These are phyloP conservation scores for Toxotes lorentzi DNA, from an alignment of 2,797 vertebrate species.

Conservation along the genomic window DNA sequence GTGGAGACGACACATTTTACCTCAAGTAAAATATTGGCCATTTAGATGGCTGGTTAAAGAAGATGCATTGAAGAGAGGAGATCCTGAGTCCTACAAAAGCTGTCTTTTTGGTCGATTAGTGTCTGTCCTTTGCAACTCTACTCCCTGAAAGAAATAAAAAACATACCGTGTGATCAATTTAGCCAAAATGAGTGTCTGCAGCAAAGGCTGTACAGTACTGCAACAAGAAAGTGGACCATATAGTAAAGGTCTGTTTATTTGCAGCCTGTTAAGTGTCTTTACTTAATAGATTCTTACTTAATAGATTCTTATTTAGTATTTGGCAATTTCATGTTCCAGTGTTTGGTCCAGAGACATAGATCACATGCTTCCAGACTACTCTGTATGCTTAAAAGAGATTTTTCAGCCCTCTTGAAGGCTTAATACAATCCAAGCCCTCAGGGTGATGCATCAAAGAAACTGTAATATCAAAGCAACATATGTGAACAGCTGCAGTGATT, in stretches of 20 bases:
- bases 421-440: slow-evolving; percentile 65
- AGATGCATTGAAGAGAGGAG: neutral
- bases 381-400: slow-evolving; percentile 61
- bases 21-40: neutral
- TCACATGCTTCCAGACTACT: slow-evolving; percentile 47
- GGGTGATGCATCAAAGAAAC: slow-evolving; percentile 68
- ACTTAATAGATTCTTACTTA: slow-evolving; percentile 38
- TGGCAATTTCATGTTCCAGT: slow-evolving; percentile 45
- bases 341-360: slow-evolving; percentile 57
- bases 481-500: slow-evolving; percentile 66
- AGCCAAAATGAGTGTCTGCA: slow-evolving; percentile 10
- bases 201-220: slow-evolving; percentile 11
- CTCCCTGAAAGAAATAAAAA: slow-evolving; percentile 6
- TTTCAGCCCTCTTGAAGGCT: slow-evolving; percentile 62
- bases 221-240: slow-evolving; percentile 29
- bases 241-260: slow-evolving; percentile 31
- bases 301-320: slow-evolving; percentile 39
- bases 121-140: slow-evolving; percentile 32
- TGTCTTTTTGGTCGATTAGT: neutral
- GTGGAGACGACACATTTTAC: slow-evolving; percentile 24
- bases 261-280: slow-evolving; percentile 33
- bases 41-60: neutral
- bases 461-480: slow-evolving; percentile 69
- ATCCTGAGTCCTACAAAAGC: slow-evolving; percentile 4
- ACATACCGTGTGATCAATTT: neutral